Evolutionary conservation across 2,888 invertebrate genomes (phyloP), one percentile per base, ranked within the genome.

Genomic region (Chrysina gloriosa): DNA sequence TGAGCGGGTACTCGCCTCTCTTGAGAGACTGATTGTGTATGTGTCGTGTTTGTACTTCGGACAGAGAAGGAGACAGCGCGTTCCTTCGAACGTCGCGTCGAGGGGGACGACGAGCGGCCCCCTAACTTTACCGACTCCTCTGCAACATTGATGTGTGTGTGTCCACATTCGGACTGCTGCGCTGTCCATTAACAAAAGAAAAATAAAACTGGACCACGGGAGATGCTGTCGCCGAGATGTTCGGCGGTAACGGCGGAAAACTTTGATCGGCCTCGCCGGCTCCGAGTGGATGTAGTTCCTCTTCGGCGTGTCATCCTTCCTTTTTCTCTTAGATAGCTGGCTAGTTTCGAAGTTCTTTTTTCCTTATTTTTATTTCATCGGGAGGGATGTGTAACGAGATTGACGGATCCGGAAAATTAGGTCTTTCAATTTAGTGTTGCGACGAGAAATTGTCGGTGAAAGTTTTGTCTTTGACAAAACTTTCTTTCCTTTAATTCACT

Each of bases 111-210:
- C n/a, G n/a, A 39, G 25, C 69, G 73, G 72, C 72, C 3, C 7
- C 14, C 74, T 74, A 75, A 71, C 70, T 71, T 69, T 65, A 69
- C 72, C 64, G 61, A 19, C 19, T 50, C 72, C 73, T 75, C 73
- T 78, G 74, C 77, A 80, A 79, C 78, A 79, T 80, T 80, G 79
- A 80, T 79, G 80, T 80, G 78, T 74, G 72, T 73, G 75, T 75
- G 74, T 72, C 74, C 72, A 70, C 74, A 73, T 73, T 70, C 71
- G 65, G 50, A 67, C 68, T 63, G 68, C 16, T 52, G 63, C 63
- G 54, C 61, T 61, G 63, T 47, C 67, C 70, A 70, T 70, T 72
- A 74, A 63, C 54, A 70, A 71, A 76, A 76, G 74, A 76, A 76
- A 77, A 77, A 77, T 75, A 77, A 76, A 76, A 76, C 71, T 34